Evolutionary conservation across 1,140 invertebrate species (phyloP).

Genomic region (Parapsyche elsis): DNA sequence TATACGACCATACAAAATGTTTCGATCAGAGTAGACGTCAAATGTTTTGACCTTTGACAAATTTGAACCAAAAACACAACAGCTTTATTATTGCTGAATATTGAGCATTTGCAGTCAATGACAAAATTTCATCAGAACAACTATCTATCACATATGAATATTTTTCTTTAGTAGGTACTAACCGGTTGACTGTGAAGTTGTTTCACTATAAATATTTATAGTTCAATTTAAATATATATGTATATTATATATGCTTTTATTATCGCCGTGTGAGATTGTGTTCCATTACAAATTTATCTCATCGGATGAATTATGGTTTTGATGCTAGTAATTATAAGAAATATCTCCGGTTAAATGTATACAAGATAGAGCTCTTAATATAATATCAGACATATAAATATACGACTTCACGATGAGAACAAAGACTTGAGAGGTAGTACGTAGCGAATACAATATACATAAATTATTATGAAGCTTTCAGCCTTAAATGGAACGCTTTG

Average conservation of each 20-base stretch:
- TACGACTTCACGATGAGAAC: slow-evolving; percentile 18
- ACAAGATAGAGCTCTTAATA: slow-evolving; percentile 30
- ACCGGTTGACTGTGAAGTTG: too few species aligned
- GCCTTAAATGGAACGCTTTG: neutral
- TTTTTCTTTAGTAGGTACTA: too few species aligned
- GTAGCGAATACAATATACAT: neutral
- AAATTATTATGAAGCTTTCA: neutral
- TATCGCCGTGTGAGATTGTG: neutral
- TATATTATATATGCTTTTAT: neutral
- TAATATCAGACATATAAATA: slow-evolving; percentile 28
- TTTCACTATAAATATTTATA: too few species aligned
- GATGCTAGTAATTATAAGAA: slow-evolving; percentile 32
- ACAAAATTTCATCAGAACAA: too few species aligned
- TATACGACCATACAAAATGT: too few species aligned
- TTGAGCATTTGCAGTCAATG: too few species aligned
- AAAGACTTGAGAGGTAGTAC: neutral
- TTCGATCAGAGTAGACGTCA: too few species aligned
- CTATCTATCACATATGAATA: too few species aligned
- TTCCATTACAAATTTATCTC: slow-evolving; percentile 32
- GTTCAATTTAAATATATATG: neutral
- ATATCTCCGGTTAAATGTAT: slow-evolving; percentile 7
- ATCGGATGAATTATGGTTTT: slow-evolving; percentile 24
- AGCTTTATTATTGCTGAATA: too few species aligned
- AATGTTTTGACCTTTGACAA: too few species aligned
- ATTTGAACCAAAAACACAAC: too few species aligned